phyloP scores from a whole-genome alignment of 2,113 vertebrate genomes.

The Capreolus pygargus region DNA sequence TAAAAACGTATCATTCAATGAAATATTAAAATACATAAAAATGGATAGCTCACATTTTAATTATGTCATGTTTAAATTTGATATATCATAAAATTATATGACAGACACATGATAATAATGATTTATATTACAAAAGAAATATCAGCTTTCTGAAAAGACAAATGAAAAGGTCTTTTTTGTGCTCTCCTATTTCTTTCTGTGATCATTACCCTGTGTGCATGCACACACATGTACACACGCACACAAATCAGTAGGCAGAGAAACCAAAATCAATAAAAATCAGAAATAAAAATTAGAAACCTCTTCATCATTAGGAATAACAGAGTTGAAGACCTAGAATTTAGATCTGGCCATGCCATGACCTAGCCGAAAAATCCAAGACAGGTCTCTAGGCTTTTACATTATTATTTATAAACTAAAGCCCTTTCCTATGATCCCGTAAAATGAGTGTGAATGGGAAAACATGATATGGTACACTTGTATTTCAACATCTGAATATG shows the following conservation, averaged over 20 bases:
- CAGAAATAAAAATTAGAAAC: slow-evolving; percentile 21
- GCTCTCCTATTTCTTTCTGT: not conserved
- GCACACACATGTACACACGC: not conserved
- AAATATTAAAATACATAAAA: slow-evolving; percentile 20
- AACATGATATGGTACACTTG: not conserved
- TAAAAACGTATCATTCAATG: not conserved
- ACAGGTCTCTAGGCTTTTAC: not conserved
- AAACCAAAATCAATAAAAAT: not conserved
- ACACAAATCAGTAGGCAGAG: not conserved
- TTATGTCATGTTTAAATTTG: not conserved
- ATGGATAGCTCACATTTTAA: not conserved
- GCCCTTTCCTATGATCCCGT: not conserved
- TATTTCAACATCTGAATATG: not conserved
- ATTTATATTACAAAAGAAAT: not conserved
- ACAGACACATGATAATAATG: slow-evolving; percentile 4
- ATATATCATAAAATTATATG: not conserved
- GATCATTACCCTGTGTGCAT: not conserved
- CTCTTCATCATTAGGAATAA: not conserved
- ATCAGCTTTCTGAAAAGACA: not conserved
- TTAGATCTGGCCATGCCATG: not conserved
- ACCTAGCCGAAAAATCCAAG: not conserved
- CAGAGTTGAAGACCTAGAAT: not conserved
- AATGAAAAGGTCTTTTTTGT: not conserved
- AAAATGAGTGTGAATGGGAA: not conserved
- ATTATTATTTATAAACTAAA: not conserved